These are phyloP conservation scores for Calosoma granatense DNA, from an alignment of 1,140 invertebrate genomes.

Conservation along the genomic window DNA sequence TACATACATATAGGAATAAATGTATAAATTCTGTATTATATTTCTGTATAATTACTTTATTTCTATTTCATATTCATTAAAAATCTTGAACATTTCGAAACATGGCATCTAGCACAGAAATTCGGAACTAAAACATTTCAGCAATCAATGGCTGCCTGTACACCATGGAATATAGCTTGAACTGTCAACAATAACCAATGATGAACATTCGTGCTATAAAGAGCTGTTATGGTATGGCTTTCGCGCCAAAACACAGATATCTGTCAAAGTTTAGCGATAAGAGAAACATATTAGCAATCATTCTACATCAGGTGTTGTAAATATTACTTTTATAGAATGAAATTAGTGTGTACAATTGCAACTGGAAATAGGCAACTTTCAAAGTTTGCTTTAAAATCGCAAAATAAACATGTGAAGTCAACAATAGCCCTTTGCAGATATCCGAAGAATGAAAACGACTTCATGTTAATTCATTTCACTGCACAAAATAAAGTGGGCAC, in stretches of 20 bases:
- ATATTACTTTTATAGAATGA: conserved; percentile 45
- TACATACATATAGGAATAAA: too few species aligned
- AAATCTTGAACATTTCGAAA: too few species aligned
- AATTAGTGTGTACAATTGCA: conserved; percentile 53
- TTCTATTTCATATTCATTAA: background rate
- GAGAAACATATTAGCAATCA: too few species aligned
- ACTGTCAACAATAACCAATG: background rate
- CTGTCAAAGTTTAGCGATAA: too few species aligned
- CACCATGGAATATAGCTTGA: background rate
- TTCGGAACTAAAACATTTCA: background rate
- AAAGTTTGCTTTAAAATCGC: conserved; percentile 32
- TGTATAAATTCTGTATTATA: background rate
- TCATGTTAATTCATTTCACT: conserved; percentile 54
- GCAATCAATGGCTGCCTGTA: background rate
- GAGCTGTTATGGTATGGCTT: too few species aligned
- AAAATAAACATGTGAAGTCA: conserved; percentile 42
- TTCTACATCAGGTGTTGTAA: background rate
- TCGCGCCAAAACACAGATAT: background rate
- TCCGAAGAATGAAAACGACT: conserved; percentile 41
- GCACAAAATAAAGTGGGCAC: conserved; percentile 50
- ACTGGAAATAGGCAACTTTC: conserved; percentile 45
- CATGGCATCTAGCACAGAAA: too few species aligned
- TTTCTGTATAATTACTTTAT: background rate
- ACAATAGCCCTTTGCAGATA: conserved; percentile 54
- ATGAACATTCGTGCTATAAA: too few species aligned